phyloP scores from a whole-genome alignment of 2,113 vertebrate species.

The Pteropus alecto region DNA sequence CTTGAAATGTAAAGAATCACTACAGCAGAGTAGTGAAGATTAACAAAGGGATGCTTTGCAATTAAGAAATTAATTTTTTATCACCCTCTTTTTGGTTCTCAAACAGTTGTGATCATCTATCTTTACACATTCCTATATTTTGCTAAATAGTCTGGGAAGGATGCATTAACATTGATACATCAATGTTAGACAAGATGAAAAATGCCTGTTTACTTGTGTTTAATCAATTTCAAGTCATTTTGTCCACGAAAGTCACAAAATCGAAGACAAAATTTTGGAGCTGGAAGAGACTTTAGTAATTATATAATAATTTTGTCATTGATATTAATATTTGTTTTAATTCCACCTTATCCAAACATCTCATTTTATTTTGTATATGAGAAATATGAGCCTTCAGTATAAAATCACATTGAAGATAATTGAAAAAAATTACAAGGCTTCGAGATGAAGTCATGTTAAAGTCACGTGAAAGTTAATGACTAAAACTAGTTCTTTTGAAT shows the following conservation, averaged over 20 bases:
- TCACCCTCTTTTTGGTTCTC: background rate
- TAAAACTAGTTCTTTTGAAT: background rate
- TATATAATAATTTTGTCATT: constrained; percentile 26
- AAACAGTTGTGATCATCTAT: background rate
- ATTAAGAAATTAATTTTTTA: background rate
- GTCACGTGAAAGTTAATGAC: background rate
- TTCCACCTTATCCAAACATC: constrained; percentile 31
- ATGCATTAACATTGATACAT: background rate
- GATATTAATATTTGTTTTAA: constrained; percentile 47
- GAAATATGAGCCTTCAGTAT: constrained; percentile 1
- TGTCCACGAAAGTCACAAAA: constrained; percentile 13
- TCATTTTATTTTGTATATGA: constrained; percentile 36
- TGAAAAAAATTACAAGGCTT: constrained; percentile 38
- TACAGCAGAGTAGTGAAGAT: background rate
- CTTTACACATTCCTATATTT: background rate
- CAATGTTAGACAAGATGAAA: background rate
- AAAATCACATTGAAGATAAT: constrained; percentile 34
- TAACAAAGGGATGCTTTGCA: background rate
- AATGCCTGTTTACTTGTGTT: background rate
- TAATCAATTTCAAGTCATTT: background rate
- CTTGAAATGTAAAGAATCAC: background rate
- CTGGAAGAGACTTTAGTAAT: constrained; percentile 10
- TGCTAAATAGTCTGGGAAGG: background rate
- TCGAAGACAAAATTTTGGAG: constrained; percentile 16
- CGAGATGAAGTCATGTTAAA: constrained; percentile 19